Conservation (phyloP, 1,140 invertebrate genomes). For the Hestina assimilis region DNA sequence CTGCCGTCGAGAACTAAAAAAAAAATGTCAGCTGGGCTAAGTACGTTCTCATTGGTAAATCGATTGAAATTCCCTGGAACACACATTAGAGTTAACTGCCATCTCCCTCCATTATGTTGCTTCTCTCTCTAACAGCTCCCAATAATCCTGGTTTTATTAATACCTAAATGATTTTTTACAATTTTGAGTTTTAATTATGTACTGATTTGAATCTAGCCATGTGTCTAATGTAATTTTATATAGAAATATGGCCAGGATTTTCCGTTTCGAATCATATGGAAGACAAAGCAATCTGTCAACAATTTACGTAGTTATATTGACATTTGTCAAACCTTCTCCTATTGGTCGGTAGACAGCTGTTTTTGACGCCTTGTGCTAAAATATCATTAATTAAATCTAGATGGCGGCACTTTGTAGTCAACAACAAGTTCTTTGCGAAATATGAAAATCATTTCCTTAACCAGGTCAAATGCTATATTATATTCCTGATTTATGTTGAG, state of each 20-base stretch:
- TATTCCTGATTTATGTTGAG: too few species aligned
- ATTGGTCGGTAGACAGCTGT: slow-evolving; percentile 68
- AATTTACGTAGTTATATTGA: slow-evolving; percentile 55
- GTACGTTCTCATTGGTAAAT: slow-evolving; percentile 66
- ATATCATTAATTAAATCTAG: slow-evolving; percentile 37
- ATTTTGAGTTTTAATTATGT: background rate
- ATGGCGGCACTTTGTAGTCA: slow-evolving; percentile 46
- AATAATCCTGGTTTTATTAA: slow-evolving; percentile 26
- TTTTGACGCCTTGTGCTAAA: slow-evolving; percentile 54
- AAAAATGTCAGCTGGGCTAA: slow-evolving; percentile 67
- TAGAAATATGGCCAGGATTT: slow-evolving; percentile 25
- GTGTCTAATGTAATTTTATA: slow-evolving; percentile 11
- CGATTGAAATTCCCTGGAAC: slow-evolving; percentile 60
- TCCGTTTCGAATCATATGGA: slow-evolving; percentile 58
- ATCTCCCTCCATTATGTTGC: slow-evolving; percentile 37
- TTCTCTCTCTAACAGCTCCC: slow-evolving; percentile 41
- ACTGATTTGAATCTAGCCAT: background rate
- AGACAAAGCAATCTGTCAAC: slow-evolving; percentile 65
- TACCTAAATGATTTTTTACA: background rate
- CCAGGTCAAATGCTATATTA: too few species aligned
- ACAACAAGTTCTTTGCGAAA: too few species aligned
- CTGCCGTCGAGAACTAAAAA: slow-evolving; percentile 59
- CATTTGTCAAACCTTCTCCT: slow-evolving; percentile 37
- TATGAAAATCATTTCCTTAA: too few species aligned
- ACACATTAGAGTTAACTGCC: slow-evolving; percentile 40